Evolutionary conservation across 2,888 invertebrate genomes (phyloP).

Genomic region (Caradrina kadenii): DNA sequence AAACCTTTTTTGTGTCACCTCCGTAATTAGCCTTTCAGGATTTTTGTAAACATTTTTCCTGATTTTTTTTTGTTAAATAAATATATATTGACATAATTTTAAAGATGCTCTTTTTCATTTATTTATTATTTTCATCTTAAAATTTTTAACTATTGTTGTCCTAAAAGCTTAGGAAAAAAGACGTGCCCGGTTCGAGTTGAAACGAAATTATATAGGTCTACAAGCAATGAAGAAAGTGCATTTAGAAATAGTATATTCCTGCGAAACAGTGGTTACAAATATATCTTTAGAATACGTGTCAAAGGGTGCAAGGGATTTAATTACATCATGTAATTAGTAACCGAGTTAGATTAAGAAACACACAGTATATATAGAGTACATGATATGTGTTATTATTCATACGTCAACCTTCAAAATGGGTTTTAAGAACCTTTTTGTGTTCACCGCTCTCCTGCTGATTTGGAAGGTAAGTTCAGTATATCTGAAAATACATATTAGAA

Average conservation of each 20-base stretch:
- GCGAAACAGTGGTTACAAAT: constrained; percentile 27
- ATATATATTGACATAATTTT: constrained; percentile 27
- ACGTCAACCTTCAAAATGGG: constrained; percentile 74
- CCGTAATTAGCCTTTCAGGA: background rate
- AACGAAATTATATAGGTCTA: constrained; percentile 10
- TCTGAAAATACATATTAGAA: no score
- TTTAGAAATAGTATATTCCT: constrained; percentile 32
- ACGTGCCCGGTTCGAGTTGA: background rate
- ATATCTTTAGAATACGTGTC: constrained; percentile 75
- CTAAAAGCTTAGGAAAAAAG: background rate
- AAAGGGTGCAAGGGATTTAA: constrained; percentile 54
- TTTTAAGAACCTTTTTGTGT: constrained; percentile 64
- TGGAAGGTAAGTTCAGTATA: constrained; percentile 62
- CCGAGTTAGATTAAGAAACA: constrained; percentile 79
- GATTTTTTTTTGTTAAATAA: constrained; percentile 23
- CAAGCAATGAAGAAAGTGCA: background rate
- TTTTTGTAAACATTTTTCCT: constrained; percentile 4
- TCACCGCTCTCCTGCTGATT: constrained; percentile 61
- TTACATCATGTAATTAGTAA: constrained; percentile 76
- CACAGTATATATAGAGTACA: constrained; percentile 77
- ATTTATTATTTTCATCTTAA: no score
- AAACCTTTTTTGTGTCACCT: background rate
- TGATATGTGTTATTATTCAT: constrained; percentile 67
- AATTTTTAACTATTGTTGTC: background rate
- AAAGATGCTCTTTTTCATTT: constrained; percentile 22